phyloP scores from a whole-genome alignment of 2,888 invertebrate genomes.

The Cynaeus angustus region DNA sequence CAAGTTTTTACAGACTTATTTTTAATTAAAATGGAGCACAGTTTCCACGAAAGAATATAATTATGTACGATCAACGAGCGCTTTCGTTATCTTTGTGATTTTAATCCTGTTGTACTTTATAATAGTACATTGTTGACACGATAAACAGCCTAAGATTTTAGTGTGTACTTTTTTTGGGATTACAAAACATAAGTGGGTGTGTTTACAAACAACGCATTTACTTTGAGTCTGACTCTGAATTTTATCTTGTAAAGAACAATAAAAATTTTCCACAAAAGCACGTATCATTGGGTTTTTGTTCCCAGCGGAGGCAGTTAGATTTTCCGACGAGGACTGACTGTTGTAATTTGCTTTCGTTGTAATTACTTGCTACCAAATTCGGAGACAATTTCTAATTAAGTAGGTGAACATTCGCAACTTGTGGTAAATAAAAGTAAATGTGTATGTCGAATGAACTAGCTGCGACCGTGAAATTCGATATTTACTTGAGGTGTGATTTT shows the following conservation, averaged over 20 bases:
- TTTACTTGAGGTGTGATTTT: constrained; percentile 11
- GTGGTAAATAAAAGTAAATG: constrained; percentile 12
- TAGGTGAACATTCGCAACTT: constrained; percentile 33
- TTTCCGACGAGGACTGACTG: constrained; percentile 17
- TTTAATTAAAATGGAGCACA: too few relatives aligned
- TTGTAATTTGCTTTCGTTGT: constrained; percentile 39
- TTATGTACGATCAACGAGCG: too few relatives aligned
- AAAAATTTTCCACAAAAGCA: not conserved
- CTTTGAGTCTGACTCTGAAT: not conserved
- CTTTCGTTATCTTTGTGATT: not conserved
- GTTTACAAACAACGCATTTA: constrained; percentile 26
- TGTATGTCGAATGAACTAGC: constrained; percentile 1
- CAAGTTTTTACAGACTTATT: too few relatives aligned
- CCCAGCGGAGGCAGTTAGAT: constrained; percentile 17
- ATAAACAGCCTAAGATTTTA: constrained; percentile 11
- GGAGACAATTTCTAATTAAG: constrained; percentile 49
- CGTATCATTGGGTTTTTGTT: constrained; percentile 3
- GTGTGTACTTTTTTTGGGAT: constrained; percentile 13
- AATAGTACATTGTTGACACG: constrained; percentile 3
- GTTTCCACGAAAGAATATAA: too few relatives aligned
- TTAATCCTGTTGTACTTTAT: not conserved
- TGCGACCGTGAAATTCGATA: constrained; percentile 18
- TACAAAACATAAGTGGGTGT: constrained; percentile 24
- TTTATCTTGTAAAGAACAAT: not conserved
- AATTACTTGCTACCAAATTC: constrained; percentile 39